phyloP scores from a whole-genome alignment of 2,113 vertebrate genomes.

The Nibea coibor region DNA sequence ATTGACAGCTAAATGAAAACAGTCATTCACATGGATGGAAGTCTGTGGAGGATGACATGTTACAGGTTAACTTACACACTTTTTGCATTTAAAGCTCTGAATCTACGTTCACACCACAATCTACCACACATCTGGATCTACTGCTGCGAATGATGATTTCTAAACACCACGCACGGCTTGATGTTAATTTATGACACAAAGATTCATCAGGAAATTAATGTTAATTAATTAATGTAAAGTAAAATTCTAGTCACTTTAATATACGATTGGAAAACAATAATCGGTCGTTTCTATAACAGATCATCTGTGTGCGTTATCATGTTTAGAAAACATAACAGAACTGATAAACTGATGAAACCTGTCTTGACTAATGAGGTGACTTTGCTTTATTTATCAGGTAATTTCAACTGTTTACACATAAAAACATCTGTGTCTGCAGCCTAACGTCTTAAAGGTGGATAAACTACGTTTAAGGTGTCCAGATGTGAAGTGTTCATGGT shows the following conservation, averaged over 20 bases:
- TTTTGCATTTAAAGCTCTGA: slow-evolving; percentile 27
- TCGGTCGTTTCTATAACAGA: not conserved
- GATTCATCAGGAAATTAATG: not conserved
- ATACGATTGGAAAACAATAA: no score
- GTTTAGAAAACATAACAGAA: not conserved
- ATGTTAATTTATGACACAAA: not conserved
- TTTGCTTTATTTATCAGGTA: not conserved
- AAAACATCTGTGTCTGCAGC: not conserved
- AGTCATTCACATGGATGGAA: slow-evolving; percentile 36
- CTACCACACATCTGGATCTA: not conserved
- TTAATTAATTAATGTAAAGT: no score
- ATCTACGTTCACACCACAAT: slow-evolving; percentile 54
- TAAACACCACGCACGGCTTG: not conserved
- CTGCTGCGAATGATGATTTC: not conserved
- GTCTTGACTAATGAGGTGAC: not conserved
- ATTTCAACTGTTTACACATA: not conserved
- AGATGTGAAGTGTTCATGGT: not conserved
- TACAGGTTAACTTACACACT: slow-evolving; percentile 28
- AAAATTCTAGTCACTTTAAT: no score
- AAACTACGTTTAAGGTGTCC: not conserved
- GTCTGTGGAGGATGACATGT: slow-evolving; percentile 38
- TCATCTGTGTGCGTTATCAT: no score
- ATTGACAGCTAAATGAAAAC: slow-evolving; percentile 17
- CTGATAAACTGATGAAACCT: no score
- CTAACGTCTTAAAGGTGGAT: not conserved